These are phyloP conservation scores for Phylloscopus whistleri DNA, from an alignment of 2,113 vertebrate genomes.

Conservation along the genomic window DNA sequence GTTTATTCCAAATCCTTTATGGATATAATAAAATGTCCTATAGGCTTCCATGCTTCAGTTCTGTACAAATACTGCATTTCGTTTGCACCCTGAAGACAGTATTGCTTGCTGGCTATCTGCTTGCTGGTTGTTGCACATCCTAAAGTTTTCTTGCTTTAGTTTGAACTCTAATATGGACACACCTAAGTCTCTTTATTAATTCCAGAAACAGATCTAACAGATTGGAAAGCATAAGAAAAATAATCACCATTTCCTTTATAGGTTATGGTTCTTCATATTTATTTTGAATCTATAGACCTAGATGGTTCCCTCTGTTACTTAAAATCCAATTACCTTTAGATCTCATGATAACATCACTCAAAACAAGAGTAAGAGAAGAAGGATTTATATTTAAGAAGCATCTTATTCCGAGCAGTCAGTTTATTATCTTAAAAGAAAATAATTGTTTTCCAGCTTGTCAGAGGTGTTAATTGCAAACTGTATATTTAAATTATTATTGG, in stretches of 20 bases:
- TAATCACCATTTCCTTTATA: neutral
- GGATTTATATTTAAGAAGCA: neutral
- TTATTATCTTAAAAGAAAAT: conserved; percentile 36
- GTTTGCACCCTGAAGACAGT: neutral
- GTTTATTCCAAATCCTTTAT: neutral
- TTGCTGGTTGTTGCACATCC: neutral
- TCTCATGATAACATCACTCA: neutral
- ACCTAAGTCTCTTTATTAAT: neutral
- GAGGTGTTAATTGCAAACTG: conserved; percentile 48
- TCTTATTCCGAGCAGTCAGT: neutral
- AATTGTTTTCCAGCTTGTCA: conserved; percentile 18
- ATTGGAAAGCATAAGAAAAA: neutral
- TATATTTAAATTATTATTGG: conserved; percentile 31
- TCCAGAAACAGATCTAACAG: neutral
- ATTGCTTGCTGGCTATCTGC: neutral
- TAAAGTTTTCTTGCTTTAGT: neutral
- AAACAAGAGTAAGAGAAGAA: neutral
- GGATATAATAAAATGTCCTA: neutral
- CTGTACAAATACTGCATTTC: neutral
- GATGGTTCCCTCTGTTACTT: neutral
- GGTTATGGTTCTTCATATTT: neutral
- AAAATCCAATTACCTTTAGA: neutral
- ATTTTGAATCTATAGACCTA: neutral
- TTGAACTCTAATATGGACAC: neutral
- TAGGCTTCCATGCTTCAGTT: neutral